Conservation (phyloP, 2,113 vertebrate genomes). For the Spilogale gracilis region DNA sequence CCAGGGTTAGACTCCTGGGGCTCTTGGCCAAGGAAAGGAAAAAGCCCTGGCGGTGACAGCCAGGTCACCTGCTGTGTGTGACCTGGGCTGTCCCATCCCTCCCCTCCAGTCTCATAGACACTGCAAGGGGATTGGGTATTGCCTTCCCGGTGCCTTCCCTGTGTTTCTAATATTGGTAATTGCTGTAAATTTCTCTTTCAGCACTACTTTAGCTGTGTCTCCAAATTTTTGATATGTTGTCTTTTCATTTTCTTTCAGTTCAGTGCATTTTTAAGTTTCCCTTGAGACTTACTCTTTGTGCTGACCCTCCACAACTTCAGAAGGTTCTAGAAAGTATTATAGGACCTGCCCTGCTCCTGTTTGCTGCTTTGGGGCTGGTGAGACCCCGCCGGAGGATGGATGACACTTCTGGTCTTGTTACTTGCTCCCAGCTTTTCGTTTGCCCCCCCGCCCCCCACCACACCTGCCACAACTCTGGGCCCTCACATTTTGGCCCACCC, state of each 20-base stretch:
- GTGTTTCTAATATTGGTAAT: neutral
- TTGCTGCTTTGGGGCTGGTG: neutral
- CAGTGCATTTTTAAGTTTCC: neutral
- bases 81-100: neutral
- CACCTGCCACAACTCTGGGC: neutral
- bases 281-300: neutral
- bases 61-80: neutral
- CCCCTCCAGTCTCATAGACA: neutral
- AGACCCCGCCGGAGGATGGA: rapidly evolving
- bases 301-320: neutral
- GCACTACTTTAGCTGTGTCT: neutral
- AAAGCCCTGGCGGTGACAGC: neutral
- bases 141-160: neutral
- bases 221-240: neutral
- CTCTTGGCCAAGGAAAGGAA: neutral
- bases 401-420: rapidly evolving
- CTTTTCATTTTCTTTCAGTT: neutral
- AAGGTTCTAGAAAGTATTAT: neutral
- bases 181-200: neutral
- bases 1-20: neutral
- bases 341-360: neutral
- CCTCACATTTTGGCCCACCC: neutral
- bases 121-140: neutral
- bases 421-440: rapidly evolving
- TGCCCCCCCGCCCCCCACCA: neutral